Evolutionary conservation across 2,113 vertebrate species (phyloP).

Genomic region (Nesoenas mayeri): DNA sequence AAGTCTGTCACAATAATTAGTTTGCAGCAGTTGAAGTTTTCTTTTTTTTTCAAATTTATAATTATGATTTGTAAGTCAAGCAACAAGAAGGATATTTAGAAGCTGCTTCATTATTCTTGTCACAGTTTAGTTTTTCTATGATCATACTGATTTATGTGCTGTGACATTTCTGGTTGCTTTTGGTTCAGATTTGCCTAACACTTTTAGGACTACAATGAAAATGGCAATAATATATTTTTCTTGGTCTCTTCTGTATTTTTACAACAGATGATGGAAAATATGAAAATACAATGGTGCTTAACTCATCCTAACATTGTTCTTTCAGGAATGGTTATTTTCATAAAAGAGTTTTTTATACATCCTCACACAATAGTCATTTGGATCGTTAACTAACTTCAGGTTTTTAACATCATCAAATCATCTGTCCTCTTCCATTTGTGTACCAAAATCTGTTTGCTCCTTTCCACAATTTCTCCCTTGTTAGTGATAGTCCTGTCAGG

Average conservation of each 20-base stretch:
- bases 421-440: fast-evolving
- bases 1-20: neutral
- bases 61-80: neutral
- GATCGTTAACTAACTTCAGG: neutral
- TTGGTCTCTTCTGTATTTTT: neutral
- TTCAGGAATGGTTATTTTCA: neutral
- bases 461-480: neutral
- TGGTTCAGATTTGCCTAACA: neutral
- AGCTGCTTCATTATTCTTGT: neutral
- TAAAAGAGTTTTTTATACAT: neutral
- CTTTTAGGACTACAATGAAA: neutral
- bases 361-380: neutral
- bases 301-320: neutral
- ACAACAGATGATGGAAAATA: neutral
- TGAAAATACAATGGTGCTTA: neutral
- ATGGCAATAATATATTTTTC: neutral
- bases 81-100: neutral
- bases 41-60: neutral
- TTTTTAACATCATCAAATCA: neutral
- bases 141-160: neutral
- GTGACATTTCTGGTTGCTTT: neutral
- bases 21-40: neutral
- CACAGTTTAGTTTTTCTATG: neutral
- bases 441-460: neutral
- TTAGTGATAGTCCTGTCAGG: too few species aligned